phyloP scores from a whole-genome alignment of 1,140 invertebrate species.

The roundworm (Caenorhabditis elegans) region DNA sequence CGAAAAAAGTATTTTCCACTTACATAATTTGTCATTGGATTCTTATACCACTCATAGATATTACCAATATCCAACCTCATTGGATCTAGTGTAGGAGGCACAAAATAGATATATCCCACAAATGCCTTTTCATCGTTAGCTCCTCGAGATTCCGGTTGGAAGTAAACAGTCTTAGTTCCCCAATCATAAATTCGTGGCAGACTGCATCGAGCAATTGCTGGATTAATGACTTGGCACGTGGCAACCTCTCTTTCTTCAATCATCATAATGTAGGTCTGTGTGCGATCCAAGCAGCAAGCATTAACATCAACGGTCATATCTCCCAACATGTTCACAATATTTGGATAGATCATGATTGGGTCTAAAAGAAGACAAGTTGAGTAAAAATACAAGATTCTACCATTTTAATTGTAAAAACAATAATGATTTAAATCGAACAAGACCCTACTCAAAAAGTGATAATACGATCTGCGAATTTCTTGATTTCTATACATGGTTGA shows the following conservation, averaged over 20 bases:
- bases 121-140: conserved; percentile 66
- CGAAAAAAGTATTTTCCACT: not conserved
- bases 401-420: conserved; percentile 66
- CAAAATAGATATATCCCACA: conserved; percentile 66
- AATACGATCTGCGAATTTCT: too few relatives aligned
- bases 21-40: conserved; percentile 56
- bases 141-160: conserved; percentile 60
- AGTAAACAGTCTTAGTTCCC: conserved; percentile 65
- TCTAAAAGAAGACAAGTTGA: conserved; percentile 43
- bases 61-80: conserved; percentile 65
- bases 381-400: conserved; percentile 58
- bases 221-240: conserved; percentile 61
- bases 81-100: conserved; percentile 62
- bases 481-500: too few relatives aligned
- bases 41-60: conserved; percentile 65
- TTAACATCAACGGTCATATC: conserved; percentile 66
- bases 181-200: conserved; percentile 64
- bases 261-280: conserved; percentile 66
- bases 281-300: conserved; percentile 60
- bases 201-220: conserved; percentile 60
- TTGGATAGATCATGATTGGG: conserved; percentile 65
- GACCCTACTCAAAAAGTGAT: too few relatives aligned
- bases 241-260: conserved; percentile 64
- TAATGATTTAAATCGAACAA: too few relatives aligned
- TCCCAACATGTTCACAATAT: conserved; percentile 67